Conservation (phyloP, 2,888 invertebrate species). For the Phyto melanocephala region DNA sequence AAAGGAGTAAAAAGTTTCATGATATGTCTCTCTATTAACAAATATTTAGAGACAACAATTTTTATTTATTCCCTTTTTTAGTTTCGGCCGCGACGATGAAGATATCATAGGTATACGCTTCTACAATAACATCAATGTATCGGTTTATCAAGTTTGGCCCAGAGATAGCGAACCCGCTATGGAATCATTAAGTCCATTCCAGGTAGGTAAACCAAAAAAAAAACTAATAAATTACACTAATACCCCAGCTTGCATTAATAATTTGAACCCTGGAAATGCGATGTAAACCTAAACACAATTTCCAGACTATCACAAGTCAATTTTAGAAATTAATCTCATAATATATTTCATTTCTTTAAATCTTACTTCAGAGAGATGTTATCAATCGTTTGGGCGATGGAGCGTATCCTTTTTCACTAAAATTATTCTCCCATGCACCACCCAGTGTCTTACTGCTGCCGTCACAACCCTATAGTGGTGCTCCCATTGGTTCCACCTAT, state of each 20-base stretch:
- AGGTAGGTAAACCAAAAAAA: conserved; percentile 85
- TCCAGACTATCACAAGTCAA: too few relatives aligned
- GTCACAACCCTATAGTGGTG: conserved; percentile 93
- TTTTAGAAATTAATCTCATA: neutral
- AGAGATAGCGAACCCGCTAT: conserved; percentile 82
- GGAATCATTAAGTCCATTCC: conserved; percentile 83
- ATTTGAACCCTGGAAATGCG: too few relatives aligned
- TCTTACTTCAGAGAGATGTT: conserved; percentile 84
- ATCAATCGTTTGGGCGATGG: conserved; percentile 88
- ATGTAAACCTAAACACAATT: too few relatives aligned
- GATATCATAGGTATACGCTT: conserved; percentile 99
- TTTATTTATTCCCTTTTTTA: conserved; percentile 71
- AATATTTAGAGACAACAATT: too few relatives aligned
- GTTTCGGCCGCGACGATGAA: conserved; percentile 97
- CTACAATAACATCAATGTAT: conserved; percentile 97
- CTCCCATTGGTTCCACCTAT: conserved; percentile 94
- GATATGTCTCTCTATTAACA: too few relatives aligned
- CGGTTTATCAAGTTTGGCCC: conserved; percentile 92
- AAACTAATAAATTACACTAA: too few relatives aligned
- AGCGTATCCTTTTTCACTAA: conserved; percentile 89
- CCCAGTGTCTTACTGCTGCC: conserved; percentile 94
- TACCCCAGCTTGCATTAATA: too few relatives aligned
- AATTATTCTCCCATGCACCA: conserved; percentile 89
- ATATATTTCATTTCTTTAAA: neutral
- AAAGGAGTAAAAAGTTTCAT: too few relatives aligned